Conservation (phyloP, 2,888 invertebrate species). For the Frankliniella fusca region DNA sequence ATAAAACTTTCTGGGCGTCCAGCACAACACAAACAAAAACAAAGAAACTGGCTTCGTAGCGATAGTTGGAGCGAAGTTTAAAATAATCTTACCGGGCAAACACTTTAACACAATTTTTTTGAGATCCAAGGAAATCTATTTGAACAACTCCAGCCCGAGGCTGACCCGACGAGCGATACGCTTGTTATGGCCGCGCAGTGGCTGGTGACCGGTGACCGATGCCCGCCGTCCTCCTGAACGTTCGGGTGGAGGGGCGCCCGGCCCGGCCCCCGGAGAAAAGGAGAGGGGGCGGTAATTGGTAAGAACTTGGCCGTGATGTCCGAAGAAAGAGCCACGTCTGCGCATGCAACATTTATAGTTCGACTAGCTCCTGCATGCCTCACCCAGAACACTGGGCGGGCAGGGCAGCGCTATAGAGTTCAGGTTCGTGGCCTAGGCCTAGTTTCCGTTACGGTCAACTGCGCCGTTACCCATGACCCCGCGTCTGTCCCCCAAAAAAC, state of each 20-base stretch:
- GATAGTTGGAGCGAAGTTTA: too few relatives aligned
- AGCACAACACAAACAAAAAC: too few relatives aligned
- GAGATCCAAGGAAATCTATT: too few relatives aligned
- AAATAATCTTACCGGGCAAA: too few relatives aligned
- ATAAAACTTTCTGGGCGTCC: too few relatives aligned
- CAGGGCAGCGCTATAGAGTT: background rate
- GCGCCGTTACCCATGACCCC: background rate
- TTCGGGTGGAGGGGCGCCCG: background rate
- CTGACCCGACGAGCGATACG: background rate
- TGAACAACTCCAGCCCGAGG: background rate
- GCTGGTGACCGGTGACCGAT: background rate
- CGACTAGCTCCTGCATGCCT: background rate
- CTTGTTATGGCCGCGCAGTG: background rate
- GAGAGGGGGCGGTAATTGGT: background rate
- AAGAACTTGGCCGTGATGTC: conserved; percentile 3
- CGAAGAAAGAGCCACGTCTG: background rate
- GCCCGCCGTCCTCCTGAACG: background rate
- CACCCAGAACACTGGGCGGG: background rate
- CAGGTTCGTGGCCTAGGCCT: conserved; percentile 10
- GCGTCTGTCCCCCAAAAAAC: too few relatives aligned
- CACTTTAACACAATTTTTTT: too few relatives aligned
- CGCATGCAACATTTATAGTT: background rate
- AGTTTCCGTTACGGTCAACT: background rate
- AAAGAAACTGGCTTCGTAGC: too few relatives aligned
- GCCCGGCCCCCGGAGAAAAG: too few relatives aligned